phyloP scores from a whole-genome alignment of 37 sponge, comb jelly and placozoan genomes.

The Mnemiopsis leidyi region DNA sequence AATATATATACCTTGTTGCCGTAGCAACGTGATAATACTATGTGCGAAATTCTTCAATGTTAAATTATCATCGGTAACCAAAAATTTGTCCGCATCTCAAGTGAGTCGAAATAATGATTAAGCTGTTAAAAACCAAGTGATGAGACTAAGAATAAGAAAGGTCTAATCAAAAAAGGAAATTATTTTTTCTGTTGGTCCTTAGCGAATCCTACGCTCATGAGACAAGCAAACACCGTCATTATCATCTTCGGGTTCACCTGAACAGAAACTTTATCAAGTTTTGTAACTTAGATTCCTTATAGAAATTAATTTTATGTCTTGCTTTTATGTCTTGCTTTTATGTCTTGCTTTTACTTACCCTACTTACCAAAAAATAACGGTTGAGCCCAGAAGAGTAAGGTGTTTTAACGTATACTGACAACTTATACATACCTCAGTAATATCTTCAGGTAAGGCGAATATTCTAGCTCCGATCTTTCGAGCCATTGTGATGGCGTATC shows the following conservation, averaged over 20 bases:
- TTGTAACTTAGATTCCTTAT: too few species aligned
- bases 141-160: slow-evolving; percentile 9
- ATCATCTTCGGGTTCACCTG: slow-evolving; percentile 90
- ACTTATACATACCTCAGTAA: slow-evolving; percentile 86
- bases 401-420: too few species aligned
- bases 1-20: too few species aligned
- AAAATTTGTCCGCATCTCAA: not conserved
- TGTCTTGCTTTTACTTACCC: too few species aligned
- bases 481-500: slow-evolving; percentile 95
- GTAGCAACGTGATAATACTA: too few species aligned
- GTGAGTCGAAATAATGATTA: not conserved
- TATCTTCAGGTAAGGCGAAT: slow-evolving; percentile 95
- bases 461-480: slow-evolving; percentile 93
- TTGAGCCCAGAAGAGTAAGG: too few species aligned
- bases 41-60: not conserved
- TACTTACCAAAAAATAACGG: too few species aligned
- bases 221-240: slow-evolving; percentile 94
- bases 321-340: too few species aligned
- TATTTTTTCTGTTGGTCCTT: slow-evolving; percentile 60
- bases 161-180: not conserved
- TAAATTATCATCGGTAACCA: slow-evolving; percentile 53
- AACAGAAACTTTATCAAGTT: too few species aligned
- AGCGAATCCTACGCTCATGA: slow-evolving; percentile 73
- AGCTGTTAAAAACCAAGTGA: slow-evolving; percentile 21
- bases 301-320: too few species aligned